phyloP scores from a whole-genome alignment of 2,888 invertebrate genomes.

The Dicycla oo region DNA sequence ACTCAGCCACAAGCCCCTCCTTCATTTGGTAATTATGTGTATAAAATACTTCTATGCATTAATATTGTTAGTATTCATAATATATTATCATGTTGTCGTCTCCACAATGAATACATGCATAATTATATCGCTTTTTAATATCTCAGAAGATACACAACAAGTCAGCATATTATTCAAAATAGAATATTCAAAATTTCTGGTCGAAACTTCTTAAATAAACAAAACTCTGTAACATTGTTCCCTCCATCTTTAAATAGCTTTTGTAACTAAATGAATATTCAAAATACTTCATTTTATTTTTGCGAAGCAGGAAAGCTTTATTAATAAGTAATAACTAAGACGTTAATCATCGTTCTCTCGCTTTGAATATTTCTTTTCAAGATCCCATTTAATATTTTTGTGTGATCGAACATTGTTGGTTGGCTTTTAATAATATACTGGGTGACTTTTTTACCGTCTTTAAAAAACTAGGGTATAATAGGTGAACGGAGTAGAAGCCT shows the following conservation, averaged over 20 bases:
- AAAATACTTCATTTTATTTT: conserved; percentile 45
- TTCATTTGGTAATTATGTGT: no score
- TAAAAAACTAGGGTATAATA: no score
- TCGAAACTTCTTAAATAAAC: conserved; percentile 33
- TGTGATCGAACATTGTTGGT: not conserved
- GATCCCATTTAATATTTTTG: not conserved
- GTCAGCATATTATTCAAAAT: not conserved
- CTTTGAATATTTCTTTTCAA: not conserved
- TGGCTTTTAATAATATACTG: not conserved
- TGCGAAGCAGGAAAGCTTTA: conserved; percentile 24
- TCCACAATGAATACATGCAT: not conserved
- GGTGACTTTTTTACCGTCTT: no score
- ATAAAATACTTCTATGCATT: not conserved
- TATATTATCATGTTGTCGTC: no score
- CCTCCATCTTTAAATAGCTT: conserved; percentile 34
- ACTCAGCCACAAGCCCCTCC: no score
- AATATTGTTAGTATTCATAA: not conserved
- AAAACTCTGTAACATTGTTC: conserved; percentile 50
- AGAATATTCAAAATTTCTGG: not conserved
- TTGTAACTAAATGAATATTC: conserved; percentile 49
- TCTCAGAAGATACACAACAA: not conserved
- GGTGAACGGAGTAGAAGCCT: no score
- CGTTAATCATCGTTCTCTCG: conserved; percentile 10
- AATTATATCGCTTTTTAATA: not conserved
- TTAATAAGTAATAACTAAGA: conserved; percentile 31